phyloP scores from a whole-genome alignment of 2,888 invertebrate genomes.

The Dynastes hyllus region DNA sequence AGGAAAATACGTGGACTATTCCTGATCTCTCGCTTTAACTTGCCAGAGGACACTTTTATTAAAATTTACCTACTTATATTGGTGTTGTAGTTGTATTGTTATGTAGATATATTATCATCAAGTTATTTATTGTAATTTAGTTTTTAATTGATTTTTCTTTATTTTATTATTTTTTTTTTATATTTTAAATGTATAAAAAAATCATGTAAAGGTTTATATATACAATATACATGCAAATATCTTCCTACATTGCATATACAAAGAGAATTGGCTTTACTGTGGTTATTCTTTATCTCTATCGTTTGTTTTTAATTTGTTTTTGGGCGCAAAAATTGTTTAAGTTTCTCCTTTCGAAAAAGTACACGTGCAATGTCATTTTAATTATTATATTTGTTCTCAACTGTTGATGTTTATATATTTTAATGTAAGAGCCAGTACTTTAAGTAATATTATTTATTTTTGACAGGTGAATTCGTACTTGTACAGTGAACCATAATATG shows the following conservation, averaged over 20 bases:
- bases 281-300: slow-evolving; percentile 34
- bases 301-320: slow-evolving; percentile 44
- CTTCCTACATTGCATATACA: slow-evolving; percentile 63
- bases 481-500: slow-evolving; percentile 62
- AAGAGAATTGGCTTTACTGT: slow-evolving; percentile 58
- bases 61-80: slow-evolving; percentile 62
- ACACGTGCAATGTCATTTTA: slow-evolving; percentile 58
- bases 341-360: slow-evolving; percentile 38
- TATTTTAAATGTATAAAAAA: slow-evolving; percentile 65
- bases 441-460: slow-evolving; percentile 70
- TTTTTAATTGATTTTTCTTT: slow-evolving; percentile 52
- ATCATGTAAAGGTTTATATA: slow-evolving; percentile 56
- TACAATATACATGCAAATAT: slow-evolving; percentile 58
- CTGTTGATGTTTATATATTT: slow-evolving; percentile 72
- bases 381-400: slow-evolving; percentile 65
- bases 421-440: slow-evolving; percentile 72
- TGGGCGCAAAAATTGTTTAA: slow-evolving; percentile 36
- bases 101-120: slow-evolving; percentile 70
- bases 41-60: slow-evolving; percentile 65
- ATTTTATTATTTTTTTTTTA: slow-evolving; percentile 64
- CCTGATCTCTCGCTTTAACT: slow-evolving; percentile 61
- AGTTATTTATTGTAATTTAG: slow-evolving; percentile 68
- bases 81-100: slow-evolving; percentile 72
- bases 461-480: slow-evolving; percentile 60
- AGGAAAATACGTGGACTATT: slow-evolving; percentile 52